These are phyloP conservation scores for Darevskia mixta DNA, from an alignment of 2,797 vertebrate genomes.

Conservation along the genomic window DNA sequence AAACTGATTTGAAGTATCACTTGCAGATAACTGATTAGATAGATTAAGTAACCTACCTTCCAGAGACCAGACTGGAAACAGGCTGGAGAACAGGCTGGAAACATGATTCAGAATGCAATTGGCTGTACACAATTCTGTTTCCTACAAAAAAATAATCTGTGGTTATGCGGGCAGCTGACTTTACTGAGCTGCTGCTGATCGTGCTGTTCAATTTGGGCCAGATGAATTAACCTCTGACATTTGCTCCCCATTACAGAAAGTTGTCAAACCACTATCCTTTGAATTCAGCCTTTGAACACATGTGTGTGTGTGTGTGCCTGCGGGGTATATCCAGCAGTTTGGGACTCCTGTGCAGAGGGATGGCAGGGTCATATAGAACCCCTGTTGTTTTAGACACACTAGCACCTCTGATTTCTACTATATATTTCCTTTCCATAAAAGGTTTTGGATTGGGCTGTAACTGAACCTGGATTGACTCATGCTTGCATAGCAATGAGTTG, in stretches of 20 bases:
- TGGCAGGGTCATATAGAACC: background rate
- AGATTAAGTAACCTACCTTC: slow-evolving; percentile 19
- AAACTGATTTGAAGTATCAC: background rate
- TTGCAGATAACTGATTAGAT: slow-evolving; percentile 12
- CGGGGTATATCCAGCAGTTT: background rate
- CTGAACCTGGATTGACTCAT: background rate
- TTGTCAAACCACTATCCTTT: background rate
- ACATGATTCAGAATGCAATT: background rate
- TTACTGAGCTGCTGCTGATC: background rate
- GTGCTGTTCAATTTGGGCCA: background rate
- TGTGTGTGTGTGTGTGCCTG: background rate
- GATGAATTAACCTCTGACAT: background rate
- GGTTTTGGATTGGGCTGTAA: background rate
- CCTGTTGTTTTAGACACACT: background rate
- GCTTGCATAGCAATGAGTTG: too few species aligned
- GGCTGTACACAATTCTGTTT: background rate
- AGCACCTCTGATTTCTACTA: background rate
- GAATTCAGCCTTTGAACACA: background rate
- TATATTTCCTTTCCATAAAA: background rate
- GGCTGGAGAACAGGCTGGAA: background rate
- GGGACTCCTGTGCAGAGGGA: background rate
- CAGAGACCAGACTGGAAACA: background rate
- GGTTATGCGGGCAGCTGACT: background rate
- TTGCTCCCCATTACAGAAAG: background rate
- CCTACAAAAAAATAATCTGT: background rate